Conservation (phyloP, 2,888 invertebrate genomes). For the Ischnus inquisitorius region DNA sequence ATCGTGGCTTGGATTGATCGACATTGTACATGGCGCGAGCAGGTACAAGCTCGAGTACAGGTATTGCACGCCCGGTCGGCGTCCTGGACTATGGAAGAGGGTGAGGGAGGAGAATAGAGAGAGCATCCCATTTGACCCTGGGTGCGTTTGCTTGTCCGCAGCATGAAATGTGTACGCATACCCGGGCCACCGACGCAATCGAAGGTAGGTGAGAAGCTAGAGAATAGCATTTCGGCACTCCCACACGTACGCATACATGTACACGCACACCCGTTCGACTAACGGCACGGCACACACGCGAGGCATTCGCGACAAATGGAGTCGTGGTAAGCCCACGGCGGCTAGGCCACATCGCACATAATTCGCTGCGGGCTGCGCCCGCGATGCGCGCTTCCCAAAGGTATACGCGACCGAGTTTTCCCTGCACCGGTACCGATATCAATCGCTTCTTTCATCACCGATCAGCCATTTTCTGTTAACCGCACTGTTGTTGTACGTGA, state of each 20-base stretch:
- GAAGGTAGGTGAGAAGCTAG: slow-evolving; percentile 44
- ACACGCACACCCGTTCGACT: slow-evolving; percentile 41
- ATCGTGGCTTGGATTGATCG: slow-evolving; percentile 55
- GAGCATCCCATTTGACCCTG: slow-evolving; percentile 30
- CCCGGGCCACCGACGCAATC: slow-evolving; percentile 51
- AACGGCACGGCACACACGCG: slow-evolving; percentile 57
- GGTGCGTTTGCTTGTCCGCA: slow-evolving; percentile 55
- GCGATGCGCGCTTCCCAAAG: slow-evolving; percentile 28
- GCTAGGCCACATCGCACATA: slow-evolving; percentile 61
- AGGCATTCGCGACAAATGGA: slow-evolving; percentile 68
- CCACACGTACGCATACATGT: slow-evolving; percentile 28
- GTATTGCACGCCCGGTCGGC: slow-evolving; percentile 57
- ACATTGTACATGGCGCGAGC: slow-evolving; percentile 45
- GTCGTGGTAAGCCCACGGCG: slow-evolving; percentile 67
- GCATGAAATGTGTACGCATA: slow-evolving; percentile 55
- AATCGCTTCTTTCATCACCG: slow-evolving; percentile 8
- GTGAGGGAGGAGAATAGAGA: too few species aligned
- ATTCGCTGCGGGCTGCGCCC: slow-evolving; percentile 51
- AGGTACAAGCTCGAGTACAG: slow-evolving; percentile 50
- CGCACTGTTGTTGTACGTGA: not conserved
- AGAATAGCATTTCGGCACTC: slow-evolving; percentile 58
- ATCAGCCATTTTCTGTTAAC: not conserved
- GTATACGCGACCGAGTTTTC: slow-evolving; percentile 4
- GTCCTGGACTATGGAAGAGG: slow-evolving; percentile 40
- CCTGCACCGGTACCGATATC: slow-evolving; percentile 49